A percentile compares a stretch with the other conserved stretches of the same genome.
Evolutionary conservation across 2,113 vertebrate species (phyloP).

Genomic region (Phaethon lepturus): DNA sequence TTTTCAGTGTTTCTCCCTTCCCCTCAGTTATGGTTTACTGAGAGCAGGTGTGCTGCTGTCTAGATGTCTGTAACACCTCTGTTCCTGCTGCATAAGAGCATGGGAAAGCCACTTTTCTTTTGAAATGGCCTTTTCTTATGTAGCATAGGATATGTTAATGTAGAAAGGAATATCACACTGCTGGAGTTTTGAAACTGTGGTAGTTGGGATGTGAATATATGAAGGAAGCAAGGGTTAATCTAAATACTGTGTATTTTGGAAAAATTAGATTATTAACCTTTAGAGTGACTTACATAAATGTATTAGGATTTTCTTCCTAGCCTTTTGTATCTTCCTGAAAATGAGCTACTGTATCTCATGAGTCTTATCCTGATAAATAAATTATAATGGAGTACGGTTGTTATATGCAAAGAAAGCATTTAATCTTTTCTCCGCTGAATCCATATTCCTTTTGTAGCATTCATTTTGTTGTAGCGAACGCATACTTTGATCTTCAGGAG

Average conservation of each 20-base stretch:
- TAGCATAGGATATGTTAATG: background rate
- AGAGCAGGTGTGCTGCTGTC: background rate
- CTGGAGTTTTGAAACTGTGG: background rate
- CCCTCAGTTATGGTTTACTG: background rate
- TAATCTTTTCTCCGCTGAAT: constrained; percentile 54
- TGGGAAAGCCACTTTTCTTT: background rate
- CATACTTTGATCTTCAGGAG: constrained; percentile 59
- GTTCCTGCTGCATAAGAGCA: background rate
- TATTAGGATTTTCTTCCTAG: background rate
- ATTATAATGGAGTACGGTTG: constrained; percentile 7
- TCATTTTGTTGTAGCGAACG: constrained; percentile 27
- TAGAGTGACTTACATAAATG: background rate
- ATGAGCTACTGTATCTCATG: background rate
- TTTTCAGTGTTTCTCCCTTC: background rate
- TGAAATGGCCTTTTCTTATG: background rate
- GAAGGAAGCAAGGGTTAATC: background rate
- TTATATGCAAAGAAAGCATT: constrained; percentile 31
- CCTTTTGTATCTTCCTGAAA: background rate
- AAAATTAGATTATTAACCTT: background rate
- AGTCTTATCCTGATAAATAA: constrained; percentile 15
- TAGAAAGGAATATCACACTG: background rate
- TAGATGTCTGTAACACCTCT: background rate
- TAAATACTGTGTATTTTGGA: background rate
- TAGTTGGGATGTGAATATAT: background rate
- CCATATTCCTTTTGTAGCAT: constrained; percentile 61